Percentiles rank a stretch among this genome's conserved stretches.
Conservation (phyloP, 2,888 invertebrate genomes). For the Meiosimyza platycephala region DNA sequence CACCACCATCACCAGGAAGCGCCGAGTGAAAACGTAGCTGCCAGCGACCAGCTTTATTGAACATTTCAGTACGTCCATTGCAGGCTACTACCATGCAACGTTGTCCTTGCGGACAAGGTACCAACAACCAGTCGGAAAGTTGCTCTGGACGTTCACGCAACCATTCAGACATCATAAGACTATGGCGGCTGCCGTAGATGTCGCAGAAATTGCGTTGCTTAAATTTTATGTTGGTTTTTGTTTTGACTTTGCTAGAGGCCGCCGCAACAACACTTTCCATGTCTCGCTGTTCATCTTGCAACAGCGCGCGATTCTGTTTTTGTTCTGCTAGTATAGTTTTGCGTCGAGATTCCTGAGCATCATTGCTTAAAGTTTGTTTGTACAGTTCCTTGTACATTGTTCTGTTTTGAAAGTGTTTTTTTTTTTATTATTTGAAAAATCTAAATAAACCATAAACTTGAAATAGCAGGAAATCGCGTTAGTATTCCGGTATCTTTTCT, state of each 20-base stretch:
- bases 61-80: slow-evolving; percentile 76
- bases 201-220: slow-evolving; percentile 33
- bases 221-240: slow-evolving; percentile 22
- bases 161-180: slow-evolving; percentile 95
- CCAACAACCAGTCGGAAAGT: slow-evolving; percentile 78
- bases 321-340: slow-evolving; percentile 55
- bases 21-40: slow-evolving; percentile 68
- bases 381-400: slow-evolving; percentile 50
- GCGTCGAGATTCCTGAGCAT: slow-evolving; percentile 56
- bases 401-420: background rate
- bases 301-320: slow-evolving; percentile 56
- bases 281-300: slow-evolving; percentile 54
- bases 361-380: slow-evolving; percentile 45
- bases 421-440: no score
- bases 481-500: no score
- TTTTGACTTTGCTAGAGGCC: slow-evolving; percentile 1
- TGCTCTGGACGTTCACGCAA: slow-evolving; percentile 85
- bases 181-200: slow-evolving; percentile 51
- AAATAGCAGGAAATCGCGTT: no score
- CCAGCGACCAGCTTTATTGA: slow-evolving; percentile 74
- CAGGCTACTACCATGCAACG: slow-evolving; percentile 84
- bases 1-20: slow-evolving; percentile 58
- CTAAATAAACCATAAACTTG: no score
- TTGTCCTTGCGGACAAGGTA: slow-evolving; percentile 86
- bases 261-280: slow-evolving; percentile 30